Percentiles rank a stretch among this genome's conserved stretches.
Evolutionary conservation across 1,140 invertebrate genomes (phyloP).

Genomic region (Solenopsis fugax): DNA sequence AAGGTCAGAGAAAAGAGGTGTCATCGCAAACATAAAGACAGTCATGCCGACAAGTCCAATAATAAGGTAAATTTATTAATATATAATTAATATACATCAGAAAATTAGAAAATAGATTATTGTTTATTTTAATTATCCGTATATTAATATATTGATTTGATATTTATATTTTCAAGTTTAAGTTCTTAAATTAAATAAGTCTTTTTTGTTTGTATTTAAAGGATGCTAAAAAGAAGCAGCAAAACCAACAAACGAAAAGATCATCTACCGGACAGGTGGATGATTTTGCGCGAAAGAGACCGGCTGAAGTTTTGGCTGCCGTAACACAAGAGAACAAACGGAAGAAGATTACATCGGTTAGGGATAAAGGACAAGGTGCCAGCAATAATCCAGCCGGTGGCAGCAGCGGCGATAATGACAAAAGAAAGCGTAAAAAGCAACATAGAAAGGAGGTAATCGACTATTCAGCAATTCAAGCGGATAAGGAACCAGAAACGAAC

Average conservation of each 20-base stretch:
- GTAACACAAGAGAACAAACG: conserved; percentile 72
- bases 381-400: conserved; percentile 13
- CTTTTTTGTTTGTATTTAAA: conserved; percentile 12
- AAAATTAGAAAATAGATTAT: neutral
- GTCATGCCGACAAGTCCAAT: conserved; percentile 39
- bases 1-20: conserved; percentile 87
- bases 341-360: conserved; percentile 73
- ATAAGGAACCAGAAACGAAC: conserved; percentile 83
- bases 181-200: conserved; percentile 1
- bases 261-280: conserved; percentile 54
- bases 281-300: conserved; percentile 64
- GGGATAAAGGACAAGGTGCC: conserved; percentile 79
- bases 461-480: conserved; percentile 90
- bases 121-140: neutral
- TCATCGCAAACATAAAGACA: conserved; percentile 83
- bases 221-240: conserved; percentile 81
- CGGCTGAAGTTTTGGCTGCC: conserved; percentile 41
- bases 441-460: conserved; percentile 91
- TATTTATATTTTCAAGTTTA: neutral
- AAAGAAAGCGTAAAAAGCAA: conserved; percentile 86
- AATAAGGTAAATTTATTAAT: conserved; percentile 46
- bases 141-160: conserved; percentile 9
- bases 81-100: neutral
- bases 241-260: conserved; percentile 69
- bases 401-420: conserved; percentile 69